A percentile compares a stretch with the other conserved stretches of the same genome.
These are phyloP conservation scores for Pogonocherus hispidulus DNA, from an alignment of 2,888 invertebrate species.

Conservation along the genomic window DNA sequence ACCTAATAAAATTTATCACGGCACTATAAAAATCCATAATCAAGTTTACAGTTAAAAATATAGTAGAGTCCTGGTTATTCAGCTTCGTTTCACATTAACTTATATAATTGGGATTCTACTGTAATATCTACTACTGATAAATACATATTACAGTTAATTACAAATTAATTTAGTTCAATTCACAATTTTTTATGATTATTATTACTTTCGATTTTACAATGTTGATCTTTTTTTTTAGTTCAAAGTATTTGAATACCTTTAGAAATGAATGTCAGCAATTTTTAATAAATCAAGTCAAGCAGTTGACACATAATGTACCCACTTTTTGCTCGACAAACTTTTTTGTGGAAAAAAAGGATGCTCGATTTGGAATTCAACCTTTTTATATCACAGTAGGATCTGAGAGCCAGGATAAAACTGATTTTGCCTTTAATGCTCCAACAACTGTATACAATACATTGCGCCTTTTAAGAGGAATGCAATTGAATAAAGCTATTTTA, in stretches of 20 bases:
- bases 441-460: conserved; percentile 87
- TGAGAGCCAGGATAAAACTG: conserved; percentile 56
- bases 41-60: too few species aligned
- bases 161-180: too few species aligned
- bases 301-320: conserved; percentile 35
- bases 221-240: conserved; percentile 56
- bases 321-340: conserved; percentile 42
- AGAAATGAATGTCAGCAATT: conserved; percentile 72
- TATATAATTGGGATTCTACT: too few species aligned
- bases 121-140: too few species aligned
- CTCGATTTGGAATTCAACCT: conserved; percentile 81
- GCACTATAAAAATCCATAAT: too few species aligned
- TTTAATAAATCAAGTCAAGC: conserved; percentile 72
- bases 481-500: conserved; percentile 91
- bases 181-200: too few species aligned
- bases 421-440: conserved; percentile 83
- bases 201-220: too few species aligned
- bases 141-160: too few species aligned
- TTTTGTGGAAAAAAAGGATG: conserved; percentile 62
- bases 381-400: conserved; percentile 79
- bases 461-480: conserved; percentile 88
- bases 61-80: too few species aligned
- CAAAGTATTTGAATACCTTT: conserved; percentile 63
- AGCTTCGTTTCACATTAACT: too few species aligned
- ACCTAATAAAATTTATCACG: too few species aligned